Evolutionary conservation across 2,113 vertebrate species (phyloP).

Genomic region (Pyrgilauda ruficollis): DNA sequence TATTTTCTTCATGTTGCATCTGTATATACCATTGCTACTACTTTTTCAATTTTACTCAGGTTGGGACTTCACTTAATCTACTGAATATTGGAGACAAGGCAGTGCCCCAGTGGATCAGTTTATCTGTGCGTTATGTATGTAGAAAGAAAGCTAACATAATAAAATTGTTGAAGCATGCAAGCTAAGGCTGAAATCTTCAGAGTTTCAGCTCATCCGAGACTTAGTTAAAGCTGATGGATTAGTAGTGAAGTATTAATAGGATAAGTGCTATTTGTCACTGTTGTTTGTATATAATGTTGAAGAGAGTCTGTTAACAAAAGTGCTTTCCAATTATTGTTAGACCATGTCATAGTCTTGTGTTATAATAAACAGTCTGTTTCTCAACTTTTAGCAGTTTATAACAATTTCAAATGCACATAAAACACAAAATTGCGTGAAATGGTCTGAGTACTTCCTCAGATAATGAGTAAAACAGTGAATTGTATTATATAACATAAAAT

Average conservation of each 20-base stretch:
- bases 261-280: constrained; percentile 21
- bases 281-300: not conserved
- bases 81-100: constrained; percentile 1
- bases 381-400: not conserved
- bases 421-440: not conserved
- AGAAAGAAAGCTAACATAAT: constrained; percentile 35
- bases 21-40: not conserved
- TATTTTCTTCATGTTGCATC: not conserved
- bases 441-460: not conserved
- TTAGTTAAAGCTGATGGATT: constrained; percentile 52
- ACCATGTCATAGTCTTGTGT: not conserved
- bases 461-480: not conserved
- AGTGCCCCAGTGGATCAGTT: constrained; percentile 11
- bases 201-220: not conserved
- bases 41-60: not conserved
- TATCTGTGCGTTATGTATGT: constrained; percentile 34
- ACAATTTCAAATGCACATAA: not conserved
- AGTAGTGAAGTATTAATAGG: constrained; percentile 39
- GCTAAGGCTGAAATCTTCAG: constrained; percentile 23
- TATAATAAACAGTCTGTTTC: not conserved
- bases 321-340: not conserved
- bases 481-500: constrained; percentile 7
- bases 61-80: constrained; percentile 40
- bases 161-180: constrained; percentile 41
- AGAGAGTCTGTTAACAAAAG: not conserved